Evolutionary conservation across 2,797 vertebrate species (phyloP).

Genomic region (Morus bassanus): DNA sequence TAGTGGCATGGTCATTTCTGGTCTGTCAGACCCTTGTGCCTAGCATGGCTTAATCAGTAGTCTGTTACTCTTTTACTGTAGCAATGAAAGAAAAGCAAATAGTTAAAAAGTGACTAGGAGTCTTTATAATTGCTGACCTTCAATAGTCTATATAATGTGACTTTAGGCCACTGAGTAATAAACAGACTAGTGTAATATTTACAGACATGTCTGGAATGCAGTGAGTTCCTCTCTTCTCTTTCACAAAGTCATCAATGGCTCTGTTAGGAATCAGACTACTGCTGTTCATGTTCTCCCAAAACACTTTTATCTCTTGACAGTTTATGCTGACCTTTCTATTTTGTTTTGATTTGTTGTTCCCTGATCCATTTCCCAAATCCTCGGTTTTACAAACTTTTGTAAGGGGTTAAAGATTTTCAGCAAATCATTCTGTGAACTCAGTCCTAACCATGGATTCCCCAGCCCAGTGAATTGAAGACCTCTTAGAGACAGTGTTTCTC

Average conservation of each 20-base stretch:
- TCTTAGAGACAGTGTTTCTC: neutral
- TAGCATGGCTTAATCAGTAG: slow-evolving; percentile 60
- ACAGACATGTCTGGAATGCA: slow-evolving; percentile 57
- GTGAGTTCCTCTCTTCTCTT: slow-evolving; percentile 45
- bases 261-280: neutral
- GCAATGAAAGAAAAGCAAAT: slow-evolving; percentile 66
- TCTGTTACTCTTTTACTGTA: slow-evolving; percentile 70
- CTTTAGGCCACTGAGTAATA: slow-evolving; percentile 60
- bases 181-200: slow-evolving; percentile 63
- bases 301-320: slow-evolving; percentile 29
- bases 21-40: neutral
- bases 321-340: slow-evolving; percentile 17
- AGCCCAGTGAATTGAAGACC: neutral
- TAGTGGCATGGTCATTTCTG: neutral
- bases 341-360: slow-evolving; percentile 19
- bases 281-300: neutral
- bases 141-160: slow-evolving; percentile 54
- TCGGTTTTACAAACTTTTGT: neutral
- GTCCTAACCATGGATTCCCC: neutral
- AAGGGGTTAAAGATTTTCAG: slow-evolving; percentile 42
- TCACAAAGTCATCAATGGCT: neutral
- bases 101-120: slow-evolving; percentile 67
- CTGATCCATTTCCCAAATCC: neutral
- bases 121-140: slow-evolving; percentile 59
- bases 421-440: neutral